Evolutionary conservation across 2,113 vertebrate species (phyloP).

Genomic region (Candoia aspera): DNA sequence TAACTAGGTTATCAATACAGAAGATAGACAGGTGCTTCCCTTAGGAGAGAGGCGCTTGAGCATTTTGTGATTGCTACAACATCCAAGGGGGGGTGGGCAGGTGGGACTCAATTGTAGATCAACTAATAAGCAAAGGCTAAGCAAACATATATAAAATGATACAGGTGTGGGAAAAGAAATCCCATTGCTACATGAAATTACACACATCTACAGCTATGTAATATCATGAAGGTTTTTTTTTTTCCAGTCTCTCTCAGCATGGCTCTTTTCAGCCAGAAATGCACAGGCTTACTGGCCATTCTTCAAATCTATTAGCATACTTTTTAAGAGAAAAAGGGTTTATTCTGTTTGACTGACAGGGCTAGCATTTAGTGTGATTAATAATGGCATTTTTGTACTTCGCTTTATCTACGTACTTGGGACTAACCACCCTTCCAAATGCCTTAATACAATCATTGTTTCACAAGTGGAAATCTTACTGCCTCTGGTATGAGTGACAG

Average conservation of each 20-base stretch:
- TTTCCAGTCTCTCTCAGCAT: not conserved
- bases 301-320: not conserved
- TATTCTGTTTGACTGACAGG: not conserved
- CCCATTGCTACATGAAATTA: not conserved
- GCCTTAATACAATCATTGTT: not conserved
- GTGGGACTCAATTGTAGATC: not conserved
- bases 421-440: not conserved
- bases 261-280: not conserved
- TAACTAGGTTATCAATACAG: constrained; percentile 16
- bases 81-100: no score
- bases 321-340: not conserved
- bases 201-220: not conserved
- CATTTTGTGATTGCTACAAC: rapidly evolving
- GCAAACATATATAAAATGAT: rapidly evolving
- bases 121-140: rapidly evolving
- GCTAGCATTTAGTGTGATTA: not conserved
- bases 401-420: not conserved
- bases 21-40: not conserved
- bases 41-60: not conserved
- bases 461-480: not conserved
- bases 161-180: not conserved
- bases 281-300: not conserved
- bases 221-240: not conserved
- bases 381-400: not conserved
- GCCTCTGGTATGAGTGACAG: not conserved